Evolutionary conservation across 2,797 vertebrate species (phyloP), one percentile per base, ranked within the genome.

Genomic region (Sebastes minor): DNA sequence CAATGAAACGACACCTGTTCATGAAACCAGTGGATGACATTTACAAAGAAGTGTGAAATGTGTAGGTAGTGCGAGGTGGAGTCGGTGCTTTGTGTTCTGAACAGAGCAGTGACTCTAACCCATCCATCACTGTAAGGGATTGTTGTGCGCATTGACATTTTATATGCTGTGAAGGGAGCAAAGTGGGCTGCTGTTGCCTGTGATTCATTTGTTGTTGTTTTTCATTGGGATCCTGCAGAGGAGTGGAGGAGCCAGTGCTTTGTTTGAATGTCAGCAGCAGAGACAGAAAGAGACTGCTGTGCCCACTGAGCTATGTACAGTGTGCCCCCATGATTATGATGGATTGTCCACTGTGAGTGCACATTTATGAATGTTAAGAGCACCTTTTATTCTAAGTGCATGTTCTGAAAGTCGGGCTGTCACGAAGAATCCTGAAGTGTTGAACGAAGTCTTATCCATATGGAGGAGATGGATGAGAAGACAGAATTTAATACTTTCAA

Each of bases 121-220:
- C 89, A 93, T 95, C 90, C 90, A 93, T 94, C 93, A 94, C 78
- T 80, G 84, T 86, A 88, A 89, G 78, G 89, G 80, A 91, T 87
- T 86, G 88, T 83, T 85, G 89, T 89, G 90, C 53, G 66, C 85
- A 68, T 86, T 95, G 92, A 94, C 92, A 92, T 93, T 94, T 94
- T 83, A 83, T 92, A 88, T 56, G 76, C 88, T 84, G 89, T 87
- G 91, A 92, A 86, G 90, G 83, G 90, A 88, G 90, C 84, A 86
- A 88, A 90, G 88, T 88, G 90, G 90, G 90, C 87, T 69, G 81
- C 90, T 77, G 88, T 83, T 81, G 83, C 87, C 91, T 78, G 87
- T 90, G 93, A 93, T 92, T 93, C 92, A 92, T 94, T 90, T 91
- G 82, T 89, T 91, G 88, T 93, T 92, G 88, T 92, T 93, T 90